Conservation (phyloP, 2,797 vertebrate species). For the Poeciliopsis infans region DNA sequence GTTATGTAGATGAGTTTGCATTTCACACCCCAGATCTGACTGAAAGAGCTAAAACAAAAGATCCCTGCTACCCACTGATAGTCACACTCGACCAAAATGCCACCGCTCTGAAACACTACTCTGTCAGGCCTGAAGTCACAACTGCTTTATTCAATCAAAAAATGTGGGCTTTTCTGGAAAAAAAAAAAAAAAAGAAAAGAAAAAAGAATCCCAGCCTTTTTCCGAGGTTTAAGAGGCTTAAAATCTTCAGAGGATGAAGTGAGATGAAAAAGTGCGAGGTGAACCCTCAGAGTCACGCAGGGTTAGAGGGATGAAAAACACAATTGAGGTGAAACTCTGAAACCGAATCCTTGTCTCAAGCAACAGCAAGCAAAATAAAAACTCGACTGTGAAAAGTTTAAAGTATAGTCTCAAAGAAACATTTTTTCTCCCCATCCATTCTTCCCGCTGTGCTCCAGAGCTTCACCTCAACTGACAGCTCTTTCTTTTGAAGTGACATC, state of each 20-base stretch:
- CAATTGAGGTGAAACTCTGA: background rate
- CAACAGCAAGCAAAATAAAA: background rate
- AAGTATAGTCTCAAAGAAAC: background rate
- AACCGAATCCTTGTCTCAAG: constrained; percentile 5
- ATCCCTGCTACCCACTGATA: background rate
- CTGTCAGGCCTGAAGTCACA: background rate
- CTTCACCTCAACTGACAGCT: constrained; percentile 5
- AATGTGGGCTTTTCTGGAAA: background rate
- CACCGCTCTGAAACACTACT: background rate
- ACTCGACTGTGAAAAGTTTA: constrained; percentile 14
- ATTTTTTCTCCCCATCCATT: background rate
- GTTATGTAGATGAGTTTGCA: background rate
- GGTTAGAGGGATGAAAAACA: background rate
- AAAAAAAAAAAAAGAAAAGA: constrained; percentile 5
- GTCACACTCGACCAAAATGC: background rate
- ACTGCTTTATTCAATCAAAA: constrained; percentile 21
- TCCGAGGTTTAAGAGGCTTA: constrained; percentile 31
- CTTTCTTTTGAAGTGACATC: constrained; percentile 25
- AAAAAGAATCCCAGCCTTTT: constrained; percentile 4
- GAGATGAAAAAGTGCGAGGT: constrained; percentile 12
- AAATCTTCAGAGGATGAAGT: background rate
- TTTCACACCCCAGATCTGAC: background rate
- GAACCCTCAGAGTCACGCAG: background rate
- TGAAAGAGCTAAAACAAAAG: background rate
- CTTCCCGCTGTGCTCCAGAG: background rate